These are phyloP conservation scores for Nemopilema nomurai DNA, from an alignment of 30 jellyfish, hydroid and myxozoan genomes.

Conservation along the genomic window DNA sequence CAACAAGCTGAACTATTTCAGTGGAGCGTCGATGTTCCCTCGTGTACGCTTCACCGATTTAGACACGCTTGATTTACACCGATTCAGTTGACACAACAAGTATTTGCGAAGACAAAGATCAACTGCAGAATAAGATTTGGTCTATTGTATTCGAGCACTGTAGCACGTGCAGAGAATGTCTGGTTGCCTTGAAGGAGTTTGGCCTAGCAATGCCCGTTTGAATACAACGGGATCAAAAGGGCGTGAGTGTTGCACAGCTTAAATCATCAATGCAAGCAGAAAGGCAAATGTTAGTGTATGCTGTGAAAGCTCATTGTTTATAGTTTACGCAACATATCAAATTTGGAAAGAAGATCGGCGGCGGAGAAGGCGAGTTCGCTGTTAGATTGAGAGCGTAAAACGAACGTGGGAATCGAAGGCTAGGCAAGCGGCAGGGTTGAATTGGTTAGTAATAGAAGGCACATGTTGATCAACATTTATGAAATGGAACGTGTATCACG, in stretches of 20 bases:
- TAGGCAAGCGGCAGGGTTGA: neutral
- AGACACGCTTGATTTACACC: neutral
- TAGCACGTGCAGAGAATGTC: neutral
- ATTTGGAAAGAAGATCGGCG: neutral
- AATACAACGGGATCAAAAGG: neutral
- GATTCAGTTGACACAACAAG: neutral
- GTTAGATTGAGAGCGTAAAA: neutral
- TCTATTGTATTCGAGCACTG: neutral
- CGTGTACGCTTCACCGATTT: neutral
- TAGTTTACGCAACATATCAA: neutral
- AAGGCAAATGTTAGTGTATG: neutral
- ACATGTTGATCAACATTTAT: neutral
- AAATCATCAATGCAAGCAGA: neutral
- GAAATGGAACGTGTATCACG: conserved; percentile 15
- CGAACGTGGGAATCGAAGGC: neutral
- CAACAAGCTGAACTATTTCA: neutral
- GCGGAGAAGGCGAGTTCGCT: neutral
- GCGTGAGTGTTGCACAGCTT: neutral
- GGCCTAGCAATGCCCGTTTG: neutral
- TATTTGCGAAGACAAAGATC: neutral
- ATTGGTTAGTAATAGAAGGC: neutral
- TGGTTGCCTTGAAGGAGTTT: neutral
- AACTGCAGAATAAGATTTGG: neutral
- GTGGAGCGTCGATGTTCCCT: neutral
- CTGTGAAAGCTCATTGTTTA: neutral